A percentile compares a stretch with the other conserved stretches of the same genome.
Conservation (phyloP, 2,888 invertebrate genomes). For the Podotricha telesiphe region DNA sequence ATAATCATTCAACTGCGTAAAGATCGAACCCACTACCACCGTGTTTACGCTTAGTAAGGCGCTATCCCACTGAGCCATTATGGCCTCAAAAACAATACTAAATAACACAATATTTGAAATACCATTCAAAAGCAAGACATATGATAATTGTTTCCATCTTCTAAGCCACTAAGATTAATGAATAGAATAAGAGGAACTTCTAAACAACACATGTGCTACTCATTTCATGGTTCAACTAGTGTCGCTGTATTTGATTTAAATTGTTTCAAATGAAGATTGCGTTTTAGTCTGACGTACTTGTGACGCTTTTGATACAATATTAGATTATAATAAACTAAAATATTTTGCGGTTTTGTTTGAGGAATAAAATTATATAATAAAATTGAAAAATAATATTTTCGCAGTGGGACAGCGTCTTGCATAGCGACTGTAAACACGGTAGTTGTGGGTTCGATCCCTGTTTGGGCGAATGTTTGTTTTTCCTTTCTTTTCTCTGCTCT, state of each 20-base stretch:
- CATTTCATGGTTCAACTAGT: conserved; percentile 17
- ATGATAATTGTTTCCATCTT: neutral
- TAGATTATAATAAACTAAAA: neutral
- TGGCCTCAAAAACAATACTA: neutral
- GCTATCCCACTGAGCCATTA: too few relatives aligned
- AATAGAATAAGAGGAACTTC: conserved; percentile 16
- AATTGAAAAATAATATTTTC: too few relatives aligned
- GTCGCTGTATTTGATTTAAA: conserved; percentile 5
- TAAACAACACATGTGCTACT: conserved; percentile 16
- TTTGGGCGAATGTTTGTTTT: too few relatives aligned
- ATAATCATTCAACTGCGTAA: too few relatives aligned
- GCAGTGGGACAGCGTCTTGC: too few relatives aligned
- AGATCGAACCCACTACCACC: too few relatives aligned
- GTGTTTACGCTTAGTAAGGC: too few relatives aligned
- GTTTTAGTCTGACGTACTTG: neutral
- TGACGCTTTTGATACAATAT: neutral
- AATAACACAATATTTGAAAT: neutral
- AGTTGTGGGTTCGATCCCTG: too few relatives aligned
- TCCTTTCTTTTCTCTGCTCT: too few relatives aligned
- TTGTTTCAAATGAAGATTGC: neutral
- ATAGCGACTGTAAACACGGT: too few relatives aligned
- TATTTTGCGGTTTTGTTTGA: too few relatives aligned
- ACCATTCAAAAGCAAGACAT: neutral
- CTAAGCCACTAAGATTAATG: conserved; percentile 12
- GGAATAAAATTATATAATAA: too few relatives aligned